Percentiles rank a stretch among this genome's conserved stretches.
Evolutionary conservation across 2,113 vertebrate species (phyloP).

Genomic region (Arothron firmamentum): DNA sequence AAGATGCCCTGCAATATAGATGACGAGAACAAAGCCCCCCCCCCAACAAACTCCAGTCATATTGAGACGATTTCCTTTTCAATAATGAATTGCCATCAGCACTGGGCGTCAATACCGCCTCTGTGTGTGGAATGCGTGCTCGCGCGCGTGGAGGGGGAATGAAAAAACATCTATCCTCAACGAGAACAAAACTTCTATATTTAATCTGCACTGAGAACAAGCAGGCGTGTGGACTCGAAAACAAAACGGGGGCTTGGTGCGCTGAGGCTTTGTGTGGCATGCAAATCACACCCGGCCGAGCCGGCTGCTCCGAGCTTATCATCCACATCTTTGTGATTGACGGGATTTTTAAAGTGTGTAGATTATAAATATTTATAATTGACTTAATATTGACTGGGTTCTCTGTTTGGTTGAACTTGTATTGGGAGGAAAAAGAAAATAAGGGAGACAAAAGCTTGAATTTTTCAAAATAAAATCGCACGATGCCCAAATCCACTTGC

Average conservation of each 20-base stretch:
- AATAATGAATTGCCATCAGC: conserved; percentile 81
- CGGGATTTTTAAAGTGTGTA: conserved; percentile 77
- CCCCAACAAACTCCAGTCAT: conserved; percentile 75
- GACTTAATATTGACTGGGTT: conserved; percentile 77
- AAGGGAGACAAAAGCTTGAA: conserved; percentile 38
- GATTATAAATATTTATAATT: conserved; percentile 84
- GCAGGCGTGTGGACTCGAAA: conserved; percentile 72
- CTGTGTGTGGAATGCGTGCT: conserved; percentile 39
- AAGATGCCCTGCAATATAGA: conserved; percentile 78
- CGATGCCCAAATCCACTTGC: conserved; percentile 51
- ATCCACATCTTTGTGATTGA: conserved; percentile 73
- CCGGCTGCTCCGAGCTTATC: conserved; percentile 68
- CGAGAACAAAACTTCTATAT: conserved; percentile 81
- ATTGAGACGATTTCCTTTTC: conserved; percentile 75
- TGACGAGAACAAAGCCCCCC: conserved; percentile 73
- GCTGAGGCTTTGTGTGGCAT: conserved; percentile 73
- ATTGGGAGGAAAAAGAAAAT: conserved; percentile 28
- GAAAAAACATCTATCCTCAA: conserved; percentile 68
- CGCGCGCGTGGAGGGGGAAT: conserved; percentile 5
- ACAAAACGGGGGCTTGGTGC: conserved; percentile 65
- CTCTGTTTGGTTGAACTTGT: conserved; percentile 66
- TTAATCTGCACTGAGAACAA: conserved; percentile 76
- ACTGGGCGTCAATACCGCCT: conserved; percentile 69
- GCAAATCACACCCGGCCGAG: conserved; percentile 72
- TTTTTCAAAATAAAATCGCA: conserved; percentile 36